Base-by-base conservation (phyloP, 2,113 vertebrate species). In the Platysteira castanea region DNA sequence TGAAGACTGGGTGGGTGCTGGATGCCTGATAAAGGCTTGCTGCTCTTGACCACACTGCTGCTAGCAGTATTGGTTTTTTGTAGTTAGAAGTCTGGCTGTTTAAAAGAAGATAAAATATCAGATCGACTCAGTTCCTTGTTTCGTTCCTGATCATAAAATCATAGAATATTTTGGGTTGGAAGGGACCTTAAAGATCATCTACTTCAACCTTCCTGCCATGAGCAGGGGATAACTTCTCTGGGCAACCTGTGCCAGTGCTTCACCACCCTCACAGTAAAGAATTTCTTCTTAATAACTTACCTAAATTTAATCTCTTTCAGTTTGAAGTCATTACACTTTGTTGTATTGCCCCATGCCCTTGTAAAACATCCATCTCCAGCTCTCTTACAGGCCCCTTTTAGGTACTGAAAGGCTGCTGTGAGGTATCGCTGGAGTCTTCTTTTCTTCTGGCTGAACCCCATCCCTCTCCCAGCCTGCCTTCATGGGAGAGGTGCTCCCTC, bases 261-360 rank as follows among this genome's bases (percentile, higher is more conserved):
- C 28, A 65, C 5, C 15, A 65, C 6, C 10, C 10, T 30, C 52
- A 59, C 5, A 39, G 8, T 39, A 59, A 52, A 59, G 8, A 75
- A 33, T 67, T 74, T 50, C 13, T 44, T 59, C 44, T 39, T 39
- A 59, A 21, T n/a, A 44, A n/a, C 23, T 24, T 33, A 20, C 11
- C 18, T 21, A 39, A 67, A 59, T 67, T 33, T 81, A 33, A 33
- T 17, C 8, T 52, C 19, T 67, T 81, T 44, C 15, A 24, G 6
- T 52, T 23, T 67, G 33, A 74, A 67, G 27, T 7, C 44, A 46
- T 44, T 39, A 28, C 0, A 0, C 15, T 44, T 39, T 33, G 12
- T 39, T 44, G 7, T 20, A 17, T n/a, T 44, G 9, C 23, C 59
- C 37, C 44, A 39, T 50, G 33, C 13, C 7, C 6, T 71, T 53